Base-by-base conservation (phyloP, 2,888 invertebrate genomes). In the Candidula unifasciata region DNA sequence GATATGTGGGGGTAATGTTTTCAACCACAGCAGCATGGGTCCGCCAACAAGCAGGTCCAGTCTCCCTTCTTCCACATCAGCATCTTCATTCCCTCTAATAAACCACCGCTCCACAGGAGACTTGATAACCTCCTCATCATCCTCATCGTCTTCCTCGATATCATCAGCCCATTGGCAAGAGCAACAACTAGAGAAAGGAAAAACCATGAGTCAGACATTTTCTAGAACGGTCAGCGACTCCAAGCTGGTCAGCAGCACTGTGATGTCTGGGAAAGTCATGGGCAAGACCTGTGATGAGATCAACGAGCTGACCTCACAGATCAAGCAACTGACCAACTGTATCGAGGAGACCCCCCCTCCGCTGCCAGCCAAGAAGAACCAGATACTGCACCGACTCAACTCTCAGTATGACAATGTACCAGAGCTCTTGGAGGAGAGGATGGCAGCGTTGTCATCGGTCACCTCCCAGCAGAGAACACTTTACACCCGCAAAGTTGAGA, bases 171-270 rank as follows among this genome's bases (percentile, higher is more conserved):
- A 37, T 87, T 66, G 81, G 85, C 64, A 86, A 82, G 81, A 87
- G 30, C 81, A 85, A 57, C 71, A 86, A 74, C 27, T 33, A 3
- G 57, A 69, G 68, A 60, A 64, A 57, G 76, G 64, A 10, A 80
- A 57, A 3, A 80, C 80, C 87, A 37, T 86, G 87, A 13, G 84
- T 77, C 54, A 91, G 90, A 87, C 88, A 88, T 68, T 92, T 92
- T 16, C 92, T 96, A 89, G 96, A 96, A 83, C 97, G 97, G 81
- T 97, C 97, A 89, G 94, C 97, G 90, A 97, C 97, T 94, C 97
- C 97, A 0, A 96, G 97, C 94, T 77, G 30, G 68, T 73, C 24
- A 54, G 68, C 57, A 69, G 52, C n/a, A 81, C 84, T 1, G 73
- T 83, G n/a, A 27, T 79, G 44, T 57, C 80, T n/a, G 74, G 73